Percentiles rank a stretch among this genome's conserved stretches.
These are phyloP conservation scores for Eufriesea mexicana DNA, from an alignment of 1,140 invertebrate species.

Conservation along the genomic window DNA sequence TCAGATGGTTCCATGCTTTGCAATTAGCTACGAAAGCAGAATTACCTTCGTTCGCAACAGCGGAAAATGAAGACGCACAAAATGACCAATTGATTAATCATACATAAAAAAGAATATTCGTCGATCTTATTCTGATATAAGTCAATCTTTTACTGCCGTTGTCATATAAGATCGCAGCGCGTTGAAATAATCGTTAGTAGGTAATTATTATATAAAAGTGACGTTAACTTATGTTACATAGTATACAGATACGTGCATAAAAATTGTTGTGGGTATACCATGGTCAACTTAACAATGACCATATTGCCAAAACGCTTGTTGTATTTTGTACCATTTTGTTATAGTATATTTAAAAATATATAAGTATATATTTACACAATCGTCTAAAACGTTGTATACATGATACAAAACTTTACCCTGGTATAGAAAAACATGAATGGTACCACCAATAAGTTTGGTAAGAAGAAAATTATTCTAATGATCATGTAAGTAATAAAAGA, in stretches of 20 bases:
- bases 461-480: too few relatives aligned
- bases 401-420: background rate
- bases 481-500: too few relatives aligned
- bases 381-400: background rate
- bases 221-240: slow-evolving; percentile 75
- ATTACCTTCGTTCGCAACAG: slow-evolving; percentile 74
- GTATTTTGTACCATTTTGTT: slow-evolving; percentile 81
- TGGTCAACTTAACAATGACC: slow-evolving; percentile 71
- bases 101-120: slow-evolving; percentile 68
- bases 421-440: too few relatives aligned
- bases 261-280: slow-evolving; percentile 51
- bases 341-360: slow-evolving; percentile 81
- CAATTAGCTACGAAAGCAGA: slow-evolving; percentile 82
- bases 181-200: slow-evolving; percentile 71
- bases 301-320: slow-evolving; percentile 77
- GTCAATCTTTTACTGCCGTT: slow-evolving; percentile 72
- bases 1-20: slow-evolving; percentile 81
- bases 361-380: slow-evolving; percentile 58
- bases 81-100: slow-evolving; percentile 73
- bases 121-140: slow-evolving; percentile 70
- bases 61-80: slow-evolving; percentile 70
- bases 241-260: slow-evolving; percentile 56
- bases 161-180: slow-evolving; percentile 43
- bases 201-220: slow-evolving; percentile 62
- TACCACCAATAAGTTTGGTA: too few relatives aligned